Base-by-base conservation (phyloP, 2,888 invertebrate genomes). In the Lithosia quadra region DNA sequence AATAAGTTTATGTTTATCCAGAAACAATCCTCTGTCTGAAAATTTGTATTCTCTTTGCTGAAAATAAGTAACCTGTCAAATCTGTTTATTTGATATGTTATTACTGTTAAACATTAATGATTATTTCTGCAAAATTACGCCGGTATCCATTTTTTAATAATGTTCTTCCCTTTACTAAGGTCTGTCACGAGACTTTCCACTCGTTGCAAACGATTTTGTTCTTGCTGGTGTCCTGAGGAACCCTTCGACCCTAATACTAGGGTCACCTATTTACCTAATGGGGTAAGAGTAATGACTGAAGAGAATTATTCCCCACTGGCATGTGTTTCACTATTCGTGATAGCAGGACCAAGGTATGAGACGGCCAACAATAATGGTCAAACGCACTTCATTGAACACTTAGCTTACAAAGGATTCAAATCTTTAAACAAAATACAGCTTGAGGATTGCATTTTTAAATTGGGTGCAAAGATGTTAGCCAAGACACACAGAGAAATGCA, bases 351-450 rank as follows among this genome's bases (percentile, higher is more conserved):
- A 0, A 83, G 92, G 13, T 92, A 84, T 72, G 94, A 94, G 75
- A 85, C 79, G 0, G 43, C 73, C 1, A 75, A 74, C 71, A 85
- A 87, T 66, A 90, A 93, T 72, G 94, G 94, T 1, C 84, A 93
- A 21, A 84, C 90, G 0, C 89, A 93, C 75, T 88, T 94, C 66
- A 84, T 94, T 24, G 93, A 92, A 73, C 93, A 91, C 67, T 78
- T 94, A 79, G 90, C 88, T 0, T 91, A 81, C 73, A 91, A 89
- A 76, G 92, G 92, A 9, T 87, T 86, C 64, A 73, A 62, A 24
- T 68, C 76, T 0, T 75, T 87, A 77, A 59, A 24, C 0, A 81
- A 78, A 64, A 5, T n/a, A 4, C 61, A 70, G 2, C 64, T 92
- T 2, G 86, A 90, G 67, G 64, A 75, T 0, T 53, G 24, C 1